phyloP scores from a whole-genome alignment of 2,888 invertebrate genomes.

The Pristionchus entomophagus region DNA sequence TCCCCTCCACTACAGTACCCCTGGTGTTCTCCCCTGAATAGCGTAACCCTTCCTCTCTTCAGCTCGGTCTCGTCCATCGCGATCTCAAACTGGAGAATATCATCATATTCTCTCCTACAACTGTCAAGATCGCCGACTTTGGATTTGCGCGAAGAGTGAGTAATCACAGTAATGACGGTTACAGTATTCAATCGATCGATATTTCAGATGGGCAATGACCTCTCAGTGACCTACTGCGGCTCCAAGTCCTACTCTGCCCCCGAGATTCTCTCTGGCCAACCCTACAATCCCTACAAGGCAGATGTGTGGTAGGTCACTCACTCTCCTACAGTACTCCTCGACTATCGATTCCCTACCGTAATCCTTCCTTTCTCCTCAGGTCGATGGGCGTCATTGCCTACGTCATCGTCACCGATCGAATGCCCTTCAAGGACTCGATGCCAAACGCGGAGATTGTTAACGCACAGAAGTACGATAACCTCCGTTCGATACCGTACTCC shows the following conservation, averaged over 20 bases:
- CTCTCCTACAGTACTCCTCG: conserved; percentile 4
- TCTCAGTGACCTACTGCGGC: conserved; percentile 78
- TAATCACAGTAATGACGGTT: not conserved
- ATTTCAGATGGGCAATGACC: conserved; percentile 38
- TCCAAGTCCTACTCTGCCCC: conserved; percentile 78
- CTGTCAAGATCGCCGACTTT: conserved; percentile 78
- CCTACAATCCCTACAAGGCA: conserved; percentile 78
- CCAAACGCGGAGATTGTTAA: conserved; percentile 70
- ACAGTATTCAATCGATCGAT: not conserved
- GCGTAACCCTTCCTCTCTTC: conserved; percentile 21
- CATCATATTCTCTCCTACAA: conserved; percentile 76
- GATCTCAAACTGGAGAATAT: conserved; percentile 79
- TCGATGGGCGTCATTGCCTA: conserved; percentile 78
- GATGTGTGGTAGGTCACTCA: conserved; percentile 77
- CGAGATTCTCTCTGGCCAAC: conserved; percentile 77
- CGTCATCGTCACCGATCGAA: conserved; percentile 78
- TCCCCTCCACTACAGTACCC: too few species aligned
- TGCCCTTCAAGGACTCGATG: conserved; percentile 78
- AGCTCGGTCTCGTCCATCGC: conserved; percentile 77
- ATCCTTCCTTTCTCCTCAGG: conserved; percentile 52
- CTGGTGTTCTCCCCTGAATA: not conserved
- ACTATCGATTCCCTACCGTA: conserved; percentile 14
- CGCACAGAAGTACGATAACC: conserved; percentile 56
- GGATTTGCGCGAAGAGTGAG: conserved; percentile 77
- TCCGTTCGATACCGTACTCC: not conserved